These are phyloP conservation scores for Oreotrochilus melanogaster DNA, from an alignment of 2,113 vertebrate species.

Conservation along the genomic window DNA sequence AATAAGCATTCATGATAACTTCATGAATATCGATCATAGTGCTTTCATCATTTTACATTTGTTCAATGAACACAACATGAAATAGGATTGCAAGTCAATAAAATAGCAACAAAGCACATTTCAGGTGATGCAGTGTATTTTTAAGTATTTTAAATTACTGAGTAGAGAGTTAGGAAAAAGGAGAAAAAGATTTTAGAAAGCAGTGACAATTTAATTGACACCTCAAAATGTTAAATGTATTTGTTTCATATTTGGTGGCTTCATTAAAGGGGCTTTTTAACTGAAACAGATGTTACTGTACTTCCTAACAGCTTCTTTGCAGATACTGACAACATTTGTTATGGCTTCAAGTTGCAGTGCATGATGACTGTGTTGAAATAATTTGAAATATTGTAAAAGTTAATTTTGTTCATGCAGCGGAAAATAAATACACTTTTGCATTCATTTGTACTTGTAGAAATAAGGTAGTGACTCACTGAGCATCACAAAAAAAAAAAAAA, in stretches of 20 bases:
- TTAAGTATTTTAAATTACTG: slow-evolving; percentile 53
- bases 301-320: slow-evolving; percentile 4
- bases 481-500: background rate
- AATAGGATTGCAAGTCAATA: slow-evolving; percentile 14
- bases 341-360: background rate
- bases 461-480: background rate
- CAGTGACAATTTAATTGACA: background rate
- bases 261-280: background rate
- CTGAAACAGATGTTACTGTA: background rate
- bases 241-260: background rate
- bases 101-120: slow-evolving; percentile 22
- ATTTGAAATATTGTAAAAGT: background rate
- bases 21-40: background rate
- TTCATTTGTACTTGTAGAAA: slow-evolving; percentile 1
- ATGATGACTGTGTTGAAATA: slow-evolving; percentile 5
- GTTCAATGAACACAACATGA: background rate
- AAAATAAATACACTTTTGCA: background rate
- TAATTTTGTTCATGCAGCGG: background rate
- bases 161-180: slow-evolving; percentile 23
- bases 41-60: background rate
- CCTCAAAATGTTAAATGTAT: background rate
- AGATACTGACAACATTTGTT: slow-evolving; percentile 4
- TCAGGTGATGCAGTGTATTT: background rate
- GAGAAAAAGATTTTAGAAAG: background rate
- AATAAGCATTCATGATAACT: background rate